Base-by-base conservation (phyloP, 1,140 invertebrate species). In the Drosophila jambulina region DNA sequence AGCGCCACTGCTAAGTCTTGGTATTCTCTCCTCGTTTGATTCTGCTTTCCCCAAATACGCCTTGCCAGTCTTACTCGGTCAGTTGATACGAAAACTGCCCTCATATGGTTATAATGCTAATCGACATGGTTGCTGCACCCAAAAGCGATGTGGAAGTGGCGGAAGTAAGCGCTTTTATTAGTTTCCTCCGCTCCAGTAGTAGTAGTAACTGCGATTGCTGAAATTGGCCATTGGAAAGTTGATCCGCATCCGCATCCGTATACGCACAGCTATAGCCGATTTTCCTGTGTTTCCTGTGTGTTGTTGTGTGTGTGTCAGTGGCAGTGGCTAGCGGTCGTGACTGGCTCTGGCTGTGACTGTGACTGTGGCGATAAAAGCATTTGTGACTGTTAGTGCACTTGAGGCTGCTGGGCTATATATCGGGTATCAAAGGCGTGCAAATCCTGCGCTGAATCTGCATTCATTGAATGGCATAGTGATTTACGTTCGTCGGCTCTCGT, bases 21-120 rank as follows among this genome's bases (percentile, higher is more conserved):
- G 65, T 71, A 36, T 36, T 67, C 74, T 76, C 74, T 77, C 74
- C 72, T 67, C 62, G 53, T 56, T 56, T 56, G 53, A 38, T 56
- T 56, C 53, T 65, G 34, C 17, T 49, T 67, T 36, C 43, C 25
- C 27, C 34, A 46, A 49, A 27, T 68, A 48, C 36, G 19, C 63
- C 63, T 68, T 68, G 64, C 29, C 48, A 54, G 48, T 61, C 59
- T 65, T 42, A 25, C n/a, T 65, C 46, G 49, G 46, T 62, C 29
- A 25, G 46, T 62, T 36, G 32, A 61, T 49, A 3, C 62, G 61
- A 49, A 34, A 67, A 68, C 62, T 67, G 43, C 43, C 65, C 25
- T 68, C 60, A 68, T 67, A 65, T 69, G 46, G 61, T 69, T 38
- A 38, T 67, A 56, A 56, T 38, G 53, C 53, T 56, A 56, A 56